Evolutionary conservation across 2,113 vertebrate genomes (phyloP).

Genomic region (Caretta caretta): DNA sequence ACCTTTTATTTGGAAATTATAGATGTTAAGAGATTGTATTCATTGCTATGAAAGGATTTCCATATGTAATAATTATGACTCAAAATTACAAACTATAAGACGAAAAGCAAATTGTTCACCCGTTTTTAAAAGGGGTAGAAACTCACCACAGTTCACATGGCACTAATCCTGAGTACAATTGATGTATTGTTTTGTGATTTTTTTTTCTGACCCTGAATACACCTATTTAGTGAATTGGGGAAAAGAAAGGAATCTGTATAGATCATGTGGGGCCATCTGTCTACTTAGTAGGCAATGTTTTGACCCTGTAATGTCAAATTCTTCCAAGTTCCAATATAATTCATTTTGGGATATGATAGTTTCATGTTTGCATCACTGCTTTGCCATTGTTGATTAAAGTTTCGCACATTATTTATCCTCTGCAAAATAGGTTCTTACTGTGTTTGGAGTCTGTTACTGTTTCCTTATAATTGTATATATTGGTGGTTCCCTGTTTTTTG

Average conservation of each 20-base stretch:
- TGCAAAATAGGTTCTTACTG: background rate
- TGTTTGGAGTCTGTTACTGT: constrained; percentile 13
- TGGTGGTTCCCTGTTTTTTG: background rate
- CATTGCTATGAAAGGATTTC: background rate
- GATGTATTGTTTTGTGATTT: background rate
- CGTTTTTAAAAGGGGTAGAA: background rate
- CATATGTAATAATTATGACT: background rate
- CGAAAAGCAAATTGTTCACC: background rate
- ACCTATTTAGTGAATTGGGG: background rate
- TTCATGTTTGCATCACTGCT: background rate
- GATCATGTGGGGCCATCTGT: no score
- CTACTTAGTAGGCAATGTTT: background rate
- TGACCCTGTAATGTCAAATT: background rate
- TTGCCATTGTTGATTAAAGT: background rate
- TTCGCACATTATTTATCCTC: background rate
- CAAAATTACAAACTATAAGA: background rate
- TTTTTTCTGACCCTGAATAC: background rate
- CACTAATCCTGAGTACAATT: background rate
- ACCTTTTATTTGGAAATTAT: background rate
- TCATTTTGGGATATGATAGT: background rate
- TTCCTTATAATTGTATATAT: constrained; percentile 43
- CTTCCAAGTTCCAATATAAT: constrained; percentile 6
- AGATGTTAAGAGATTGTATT: background rate
- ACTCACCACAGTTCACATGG: background rate
- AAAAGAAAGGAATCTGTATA: background rate